Conservation (phyloP, 2,113 vertebrate genomes). For the Ploceus nigricollis region DNA sequence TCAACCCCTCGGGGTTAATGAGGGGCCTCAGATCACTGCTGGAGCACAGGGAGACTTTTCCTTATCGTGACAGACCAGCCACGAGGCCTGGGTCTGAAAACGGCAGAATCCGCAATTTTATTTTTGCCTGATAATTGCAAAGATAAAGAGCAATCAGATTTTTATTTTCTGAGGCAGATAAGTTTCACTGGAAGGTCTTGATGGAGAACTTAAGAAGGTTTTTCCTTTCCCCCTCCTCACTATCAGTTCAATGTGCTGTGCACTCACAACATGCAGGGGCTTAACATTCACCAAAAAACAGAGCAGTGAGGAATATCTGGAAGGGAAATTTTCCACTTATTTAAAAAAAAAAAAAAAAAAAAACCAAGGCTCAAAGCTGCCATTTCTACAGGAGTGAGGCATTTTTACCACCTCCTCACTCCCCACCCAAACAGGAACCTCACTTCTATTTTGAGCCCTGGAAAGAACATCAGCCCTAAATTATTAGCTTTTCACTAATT, state of each 20-base stretch:
- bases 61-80: neutral
- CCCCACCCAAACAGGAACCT: neutral
- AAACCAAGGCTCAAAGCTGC: neutral
- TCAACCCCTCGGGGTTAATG: fast-evolving
- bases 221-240: neutral
- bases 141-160: neutral
- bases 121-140: neutral
- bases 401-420: neutral
- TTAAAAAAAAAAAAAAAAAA: neutral
- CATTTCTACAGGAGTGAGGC: neutral
- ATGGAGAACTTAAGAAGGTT: neutral
- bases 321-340: neutral
- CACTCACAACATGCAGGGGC: fast-evolving
- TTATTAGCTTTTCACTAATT: neutral
- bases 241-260: fast-evolving
- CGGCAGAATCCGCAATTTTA: neutral
- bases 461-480: neutral
- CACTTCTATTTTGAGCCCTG: neutral
- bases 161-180: neutral
- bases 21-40: neutral
- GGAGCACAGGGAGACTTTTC: neutral
- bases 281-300: neutral
- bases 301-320: neutral
- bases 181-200: neutral
- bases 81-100: neutral